These are phyloP conservation scores for Peromyscus melanophrys DNA, from an alignment of 2,797 vertebrate species.

Conservation along the genomic window DNA sequence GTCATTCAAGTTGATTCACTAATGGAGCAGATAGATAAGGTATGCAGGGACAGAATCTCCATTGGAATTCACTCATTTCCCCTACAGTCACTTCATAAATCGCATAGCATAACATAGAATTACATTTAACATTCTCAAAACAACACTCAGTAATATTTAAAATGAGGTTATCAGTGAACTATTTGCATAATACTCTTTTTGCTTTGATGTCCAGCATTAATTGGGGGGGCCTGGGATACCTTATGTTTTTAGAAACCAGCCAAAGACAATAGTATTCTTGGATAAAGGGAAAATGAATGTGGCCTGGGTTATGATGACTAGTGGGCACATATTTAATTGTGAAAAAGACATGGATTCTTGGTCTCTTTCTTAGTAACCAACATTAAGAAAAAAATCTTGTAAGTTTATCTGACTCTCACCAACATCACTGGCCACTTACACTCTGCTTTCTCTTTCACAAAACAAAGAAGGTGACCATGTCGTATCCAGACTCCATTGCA, in stretches of 20 bases:
- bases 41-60: slow-evolving; percentile 44
- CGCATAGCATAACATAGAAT: slow-evolving; percentile 77
- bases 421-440: neutral
- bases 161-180: slow-evolving; percentile 81
- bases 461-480: neutral
- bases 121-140: slow-evolving; percentile 80
- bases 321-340: neutral
- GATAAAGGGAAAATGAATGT: neutral
- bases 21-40: slow-evolving; percentile 74
- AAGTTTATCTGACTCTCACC: neutral
- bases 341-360: neutral
- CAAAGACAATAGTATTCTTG: slow-evolving; percentile 27
- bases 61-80: slow-evolving; percentile 75
- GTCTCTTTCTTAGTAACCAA: slow-evolving; percentile 3
- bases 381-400: neutral
- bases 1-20: slow-evolving; percentile 84
- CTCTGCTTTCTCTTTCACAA: neutral
- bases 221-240: slow-evolving; percentile 47
- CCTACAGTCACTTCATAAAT: slow-evolving; percentile 73
- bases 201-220: slow-evolving; percentile 21
- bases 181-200: slow-evolving; percentile 77
- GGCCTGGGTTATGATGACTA: neutral
- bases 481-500: neutral
- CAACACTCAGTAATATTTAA: slow-evolving; percentile 73
- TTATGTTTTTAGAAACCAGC: slow-evolving; percentile 40